Conservation (phyloP, 2,113 vertebrate genomes). For the Tetrao urogallus region DNA sequence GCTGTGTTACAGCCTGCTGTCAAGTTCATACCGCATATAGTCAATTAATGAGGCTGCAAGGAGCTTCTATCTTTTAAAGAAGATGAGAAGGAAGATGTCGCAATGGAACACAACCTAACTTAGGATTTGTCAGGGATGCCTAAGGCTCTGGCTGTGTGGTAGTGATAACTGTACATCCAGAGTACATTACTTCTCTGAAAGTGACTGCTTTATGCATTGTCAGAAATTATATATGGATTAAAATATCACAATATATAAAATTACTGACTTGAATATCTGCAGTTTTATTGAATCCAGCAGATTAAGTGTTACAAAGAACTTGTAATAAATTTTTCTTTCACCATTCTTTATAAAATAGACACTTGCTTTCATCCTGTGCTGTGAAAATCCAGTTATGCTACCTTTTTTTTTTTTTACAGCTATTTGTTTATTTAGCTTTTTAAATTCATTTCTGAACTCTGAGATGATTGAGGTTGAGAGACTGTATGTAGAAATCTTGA, state of each 20-base stretch:
- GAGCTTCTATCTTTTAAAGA: slow-evolving; percentile 29
- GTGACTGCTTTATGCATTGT: background rate
- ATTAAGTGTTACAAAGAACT: background rate
- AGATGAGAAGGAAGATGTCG: background rate
- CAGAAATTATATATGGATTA: background rate
- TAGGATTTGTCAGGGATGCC: background rate
- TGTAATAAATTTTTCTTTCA: background rate
- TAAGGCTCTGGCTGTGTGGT: background rate
- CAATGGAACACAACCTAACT: background rate
- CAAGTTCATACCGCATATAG: background rate
- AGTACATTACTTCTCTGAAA: background rate
- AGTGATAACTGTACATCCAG: background rate
- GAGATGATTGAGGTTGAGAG: background rate
- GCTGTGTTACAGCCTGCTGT: background rate
- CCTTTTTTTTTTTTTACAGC: background rate
- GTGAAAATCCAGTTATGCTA: background rate
- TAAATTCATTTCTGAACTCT: background rate
- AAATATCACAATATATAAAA: background rate
- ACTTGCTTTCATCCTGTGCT: background rate
- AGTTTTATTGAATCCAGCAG: background rate
- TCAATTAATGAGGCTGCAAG: slow-evolving; percentile 51
- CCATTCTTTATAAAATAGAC: background rate
- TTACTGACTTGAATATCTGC: background rate
- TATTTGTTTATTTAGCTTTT: background rate
- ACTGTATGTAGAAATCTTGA: background rate